phyloP scores from a whole-genome alignment of 2,797 vertebrate genomes.

The Erpetoichthys calabaricus region DNA sequence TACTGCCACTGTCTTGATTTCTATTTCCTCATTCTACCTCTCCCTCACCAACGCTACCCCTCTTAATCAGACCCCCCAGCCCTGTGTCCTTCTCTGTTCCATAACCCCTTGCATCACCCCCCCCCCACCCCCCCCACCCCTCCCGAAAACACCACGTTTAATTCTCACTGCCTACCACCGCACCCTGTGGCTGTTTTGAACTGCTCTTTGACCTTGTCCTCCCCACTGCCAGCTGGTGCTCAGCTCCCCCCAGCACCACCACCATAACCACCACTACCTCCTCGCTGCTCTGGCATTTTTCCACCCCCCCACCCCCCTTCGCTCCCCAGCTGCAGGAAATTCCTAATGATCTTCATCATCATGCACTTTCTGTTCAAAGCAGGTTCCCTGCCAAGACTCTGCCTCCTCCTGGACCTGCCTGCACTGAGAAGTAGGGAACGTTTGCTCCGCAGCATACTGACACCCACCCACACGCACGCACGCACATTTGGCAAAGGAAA shows the following conservation, averaged over 20 bases:
- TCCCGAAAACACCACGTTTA: no score
- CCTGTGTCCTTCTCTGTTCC: constrained; percentile 26
- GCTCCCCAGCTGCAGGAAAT: constrained; percentile 91
- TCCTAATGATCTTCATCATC: constrained; percentile 97
- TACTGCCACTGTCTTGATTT: constrained; percentile 5
- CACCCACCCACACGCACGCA: background rate
- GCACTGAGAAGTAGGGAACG: constrained; percentile 37
- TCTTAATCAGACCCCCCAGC: background rate
- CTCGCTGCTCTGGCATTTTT: no score
- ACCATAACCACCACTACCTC: no score
- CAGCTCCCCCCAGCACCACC: background rate
- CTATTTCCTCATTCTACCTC: background rate
- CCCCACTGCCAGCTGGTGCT: constrained; percentile 18
- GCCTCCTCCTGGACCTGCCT: constrained; percentile 5
- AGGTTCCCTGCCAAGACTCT: constrained; percentile 61
- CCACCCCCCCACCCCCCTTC: constrained; percentile 33
- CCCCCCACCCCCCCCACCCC: constrained; percentile 37
- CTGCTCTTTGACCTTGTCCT: background rate
- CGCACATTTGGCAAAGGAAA: background rate
- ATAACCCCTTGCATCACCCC: constrained; percentile 37
- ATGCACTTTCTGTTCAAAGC: constrained; percentile 53
- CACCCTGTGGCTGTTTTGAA: no score
- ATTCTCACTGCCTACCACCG: no score
- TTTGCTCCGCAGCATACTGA: constrained; percentile 34
- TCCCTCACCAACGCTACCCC: background rate